Conservation (phyloP, 2,888 invertebrate species). For the Thereva unica region DNA sequence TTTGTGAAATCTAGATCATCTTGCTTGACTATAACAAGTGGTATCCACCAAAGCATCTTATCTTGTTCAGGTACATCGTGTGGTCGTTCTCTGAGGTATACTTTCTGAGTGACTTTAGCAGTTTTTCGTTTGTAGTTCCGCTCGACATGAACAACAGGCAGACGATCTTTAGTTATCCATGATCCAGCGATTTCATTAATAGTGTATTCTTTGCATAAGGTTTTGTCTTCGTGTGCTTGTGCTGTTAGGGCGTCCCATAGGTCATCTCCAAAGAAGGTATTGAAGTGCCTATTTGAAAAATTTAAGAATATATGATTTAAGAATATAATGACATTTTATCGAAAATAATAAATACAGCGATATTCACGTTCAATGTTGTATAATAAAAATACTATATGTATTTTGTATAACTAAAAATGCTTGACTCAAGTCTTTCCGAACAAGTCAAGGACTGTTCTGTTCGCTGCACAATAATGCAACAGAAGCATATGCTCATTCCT, state of each 20-base stretch:
- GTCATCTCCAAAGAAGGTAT: slow-evolving; percentile 77
- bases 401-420: too few species aligned
- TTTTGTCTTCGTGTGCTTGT: slow-evolving; percentile 66
- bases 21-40: slow-evolving; percentile 66
- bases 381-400: too few species aligned
- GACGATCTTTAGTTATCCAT: slow-evolving; percentile 81
- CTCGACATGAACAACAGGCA: slow-evolving; percentile 73
- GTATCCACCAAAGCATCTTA: slow-evolving; percentile 76
- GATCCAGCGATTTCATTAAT: slow-evolving; percentile 74
- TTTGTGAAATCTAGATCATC: slow-evolving; percentile 65
- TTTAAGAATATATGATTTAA: too few species aligned
- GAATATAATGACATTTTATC: too few species aligned
- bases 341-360: too few species aligned
- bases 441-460: too few species aligned
- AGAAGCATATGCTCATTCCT: too few species aligned
- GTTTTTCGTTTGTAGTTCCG: slow-evolving; percentile 69
- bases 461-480: too few species aligned
- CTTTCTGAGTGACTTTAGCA: slow-evolving; percentile 65
- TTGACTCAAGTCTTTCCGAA: too few species aligned
- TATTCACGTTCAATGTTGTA: too few species aligned
- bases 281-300: slow-evolving; percentile 63
- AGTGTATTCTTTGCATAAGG: slow-evolving; percentile 63
- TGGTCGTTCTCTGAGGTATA: slow-evolving; percentile 73
- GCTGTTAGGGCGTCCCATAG: slow-evolving; percentile 76
- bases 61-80: slow-evolving; percentile 73